Evolutionary conservation across 1,140 invertebrate genomes (phyloP).

Genomic region (Adelges cooleyi): DNA sequence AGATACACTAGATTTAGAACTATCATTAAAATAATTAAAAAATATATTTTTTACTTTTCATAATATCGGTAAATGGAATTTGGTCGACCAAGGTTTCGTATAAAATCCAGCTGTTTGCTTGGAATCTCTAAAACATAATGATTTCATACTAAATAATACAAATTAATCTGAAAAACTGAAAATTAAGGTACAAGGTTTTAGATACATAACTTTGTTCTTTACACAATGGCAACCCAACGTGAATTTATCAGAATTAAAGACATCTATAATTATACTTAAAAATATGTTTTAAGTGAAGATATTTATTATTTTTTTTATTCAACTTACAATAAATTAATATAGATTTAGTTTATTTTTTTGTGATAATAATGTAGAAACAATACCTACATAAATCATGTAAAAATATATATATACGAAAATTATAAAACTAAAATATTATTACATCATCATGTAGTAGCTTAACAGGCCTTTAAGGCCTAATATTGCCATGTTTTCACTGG

Average conservation of each 20-base stretch:
- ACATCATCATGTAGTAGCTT: no score
- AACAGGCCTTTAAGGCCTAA: no score
- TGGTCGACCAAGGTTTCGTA: slow-evolving; percentile 11
- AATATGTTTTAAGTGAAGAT: neutral
- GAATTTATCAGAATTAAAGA: neutral
- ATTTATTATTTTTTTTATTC: no score
- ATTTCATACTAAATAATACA: neutral
- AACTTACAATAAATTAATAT: no score
- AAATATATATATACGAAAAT: no score
- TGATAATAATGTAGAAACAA: no score
- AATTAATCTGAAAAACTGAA: neutral
- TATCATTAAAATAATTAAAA: no score
- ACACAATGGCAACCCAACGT: neutral
- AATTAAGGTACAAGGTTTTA: neutral
- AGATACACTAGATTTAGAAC: no score
- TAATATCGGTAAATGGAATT: slow-evolving; percentile 4
- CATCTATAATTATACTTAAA: neutral
- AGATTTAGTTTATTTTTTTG: no score
- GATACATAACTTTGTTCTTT: neutral
- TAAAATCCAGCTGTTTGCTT: slow-evolving; percentile 18
- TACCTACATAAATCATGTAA: no score
- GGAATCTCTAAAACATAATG: slow-evolving; percentile 3
- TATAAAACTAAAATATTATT: no score
- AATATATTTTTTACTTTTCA: slow-evolving; percentile 1
- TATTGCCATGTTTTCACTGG: no score